Conservation (phyloP, 2,888 invertebrate species). For the Agriopis marginaria region DNA sequence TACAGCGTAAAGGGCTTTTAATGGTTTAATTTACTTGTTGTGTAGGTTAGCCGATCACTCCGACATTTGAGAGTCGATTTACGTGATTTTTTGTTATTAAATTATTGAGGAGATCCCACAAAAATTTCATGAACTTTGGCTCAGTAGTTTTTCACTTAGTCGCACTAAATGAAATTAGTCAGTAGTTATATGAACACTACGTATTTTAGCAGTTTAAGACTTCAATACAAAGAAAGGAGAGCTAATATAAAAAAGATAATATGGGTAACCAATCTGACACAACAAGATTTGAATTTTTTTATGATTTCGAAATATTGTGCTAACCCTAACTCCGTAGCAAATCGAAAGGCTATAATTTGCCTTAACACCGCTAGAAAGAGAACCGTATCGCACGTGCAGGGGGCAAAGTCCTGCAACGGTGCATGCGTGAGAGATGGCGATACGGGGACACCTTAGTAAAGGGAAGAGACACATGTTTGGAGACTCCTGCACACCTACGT, state of each 20-base stretch:
- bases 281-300: not conserved
- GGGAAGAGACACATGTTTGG: conserved; percentile 37
- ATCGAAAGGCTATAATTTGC: conserved; percentile 26
- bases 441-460: conserved; percentile 17
- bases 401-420: conserved; percentile 65
- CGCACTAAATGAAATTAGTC: too few species aligned
- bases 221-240: too few species aligned
- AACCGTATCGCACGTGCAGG: conserved; percentile 59
- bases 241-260: not conserved
- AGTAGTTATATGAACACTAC: too few species aligned
- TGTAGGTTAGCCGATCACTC: too few species aligned
- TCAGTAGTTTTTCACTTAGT: too few species aligned
- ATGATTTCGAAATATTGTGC: not conserved
- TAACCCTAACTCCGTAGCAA: conserved; percentile 17
- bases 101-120: too few species aligned
- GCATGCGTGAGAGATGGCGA: conserved; percentile 45
- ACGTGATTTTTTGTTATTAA: too few species aligned
- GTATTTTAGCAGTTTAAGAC: too few species aligned
- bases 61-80: too few species aligned
- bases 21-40: too few species aligned
- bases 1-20: too few species aligned
- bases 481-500: conserved; percentile 4
- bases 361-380: conserved; percentile 48
- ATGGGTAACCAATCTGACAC: not conserved
- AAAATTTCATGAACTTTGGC: too few species aligned